Evolutionary conservation across 2,113 vertebrate genomes (phyloP).

Genomic region (Embiotoca jacksoni): DNA sequence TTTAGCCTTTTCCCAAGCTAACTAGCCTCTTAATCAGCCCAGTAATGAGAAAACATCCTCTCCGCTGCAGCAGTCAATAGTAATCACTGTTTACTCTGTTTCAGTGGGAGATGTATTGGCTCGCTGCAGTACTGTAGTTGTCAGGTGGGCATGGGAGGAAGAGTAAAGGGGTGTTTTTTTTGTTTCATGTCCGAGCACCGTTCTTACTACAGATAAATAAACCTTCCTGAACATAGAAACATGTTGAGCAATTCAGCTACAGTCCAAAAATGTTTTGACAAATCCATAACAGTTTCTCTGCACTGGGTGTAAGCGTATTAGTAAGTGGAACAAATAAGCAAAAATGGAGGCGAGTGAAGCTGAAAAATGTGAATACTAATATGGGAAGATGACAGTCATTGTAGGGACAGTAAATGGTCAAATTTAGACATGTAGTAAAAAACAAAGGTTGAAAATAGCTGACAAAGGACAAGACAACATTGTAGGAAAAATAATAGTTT

Average conservation of each 20-base stretch:
- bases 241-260: background rate
- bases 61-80: constrained; percentile 99
- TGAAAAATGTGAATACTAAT: background rate
- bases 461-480: background rate
- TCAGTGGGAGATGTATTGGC: constrained; percentile 97
- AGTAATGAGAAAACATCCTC: constrained; percentile 99
- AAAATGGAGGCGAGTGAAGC: background rate
- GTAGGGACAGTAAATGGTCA: background rate
- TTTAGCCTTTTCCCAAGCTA: constrained; percentile 79
- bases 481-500: background rate
- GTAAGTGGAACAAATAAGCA: constrained; percentile 25
- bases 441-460: background rate
- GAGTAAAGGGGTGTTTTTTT: background rate
- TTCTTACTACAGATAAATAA: constrained; percentile 15
- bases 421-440: constrained; percentile 3
- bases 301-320: constrained; percentile 4
- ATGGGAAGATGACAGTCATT: background rate
- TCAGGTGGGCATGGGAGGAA: constrained; percentile 36
- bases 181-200: constrained; percentile 23
- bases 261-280: constrained; percentile 18
- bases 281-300: constrained; percentile 31
- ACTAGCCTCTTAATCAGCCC: constrained; percentile 93
- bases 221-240: constrained; percentile 16
- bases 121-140: constrained; percentile 68
- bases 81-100: constrained; percentile 99